Evolutionary conservation across 1,140 invertebrate species (phyloP), one percentile per base, ranked within the genome.

Genomic region (Popillia japonica): DNA sequence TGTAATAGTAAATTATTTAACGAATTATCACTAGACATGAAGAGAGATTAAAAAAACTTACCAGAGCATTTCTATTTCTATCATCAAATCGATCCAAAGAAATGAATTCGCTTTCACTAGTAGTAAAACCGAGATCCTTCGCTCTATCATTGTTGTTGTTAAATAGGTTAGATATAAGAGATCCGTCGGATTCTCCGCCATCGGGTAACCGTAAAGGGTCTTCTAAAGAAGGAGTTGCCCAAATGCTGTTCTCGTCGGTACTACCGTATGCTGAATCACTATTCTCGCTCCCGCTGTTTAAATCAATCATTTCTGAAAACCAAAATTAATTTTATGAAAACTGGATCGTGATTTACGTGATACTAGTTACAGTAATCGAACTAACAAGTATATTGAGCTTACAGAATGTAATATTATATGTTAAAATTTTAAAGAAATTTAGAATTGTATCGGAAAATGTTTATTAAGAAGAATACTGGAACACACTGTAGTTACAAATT

Each of bases 71-170:
- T 59, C 84, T 72, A 27, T 84, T 86, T 34, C 84, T 64, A 59
- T 84, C 83, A 64, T 83, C 84, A 17, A 84, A 79, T 22, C 84
- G 76, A 73, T 86, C 86, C 75, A 86, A 77, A 3, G 85, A 83
- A 23, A 86, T 85, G 78, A 83, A 87, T 76, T 87, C 86, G 41
- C 79, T 85, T 44, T 87, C 86, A 72, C 81, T 84, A 0, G 84
- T 83, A 42, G 82, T 82, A 75, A 86, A 85, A 8, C 86, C 85
- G 40, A 85, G 78, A 80, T 86, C 86, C 79, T 86, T 87, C 2
- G 85, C 84, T 34, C 81, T 78, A 73, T 85, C 84, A 77, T 85
- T 84, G 72, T 79, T 80, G 75, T 85, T 86, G 72, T 83, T 86
- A 40, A 86, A 84, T 10, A 86, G 78, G 8, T 72, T 82, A 7